A percentile compares a stretch with the other conserved stretches of the same genome.
These are phyloP conservation scores for Tolmerus cingulatus DNA, from an alignment of 2,888 invertebrate genomes.

Conservation along the genomic window DNA sequence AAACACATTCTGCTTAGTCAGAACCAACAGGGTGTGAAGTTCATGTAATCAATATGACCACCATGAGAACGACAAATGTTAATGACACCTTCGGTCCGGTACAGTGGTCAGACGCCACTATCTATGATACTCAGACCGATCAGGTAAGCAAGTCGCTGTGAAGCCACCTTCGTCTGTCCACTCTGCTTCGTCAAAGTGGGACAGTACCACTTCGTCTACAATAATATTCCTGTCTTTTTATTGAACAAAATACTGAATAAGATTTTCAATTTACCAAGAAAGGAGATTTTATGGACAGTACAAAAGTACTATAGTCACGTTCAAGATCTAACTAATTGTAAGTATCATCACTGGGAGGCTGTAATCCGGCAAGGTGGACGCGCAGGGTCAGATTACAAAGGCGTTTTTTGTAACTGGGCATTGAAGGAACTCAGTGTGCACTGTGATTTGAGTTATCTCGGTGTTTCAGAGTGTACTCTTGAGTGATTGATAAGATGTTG, in stretches of 20 bases:
- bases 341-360: background rate
- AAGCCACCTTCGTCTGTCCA: background rate
- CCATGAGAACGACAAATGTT: conserved; percentile 20
- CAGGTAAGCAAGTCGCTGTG: background rate
- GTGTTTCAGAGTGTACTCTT: background rate
- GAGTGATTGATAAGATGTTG: background rate
- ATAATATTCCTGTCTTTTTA: background rate
- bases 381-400: background rate
- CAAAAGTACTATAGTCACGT: background rate
- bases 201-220: background rate
- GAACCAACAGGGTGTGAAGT: conserved; percentile 35
- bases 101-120: conserved; percentile 16
- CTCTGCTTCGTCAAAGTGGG: background rate
- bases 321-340: background rate
- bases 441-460: background rate
- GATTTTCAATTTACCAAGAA: background rate
- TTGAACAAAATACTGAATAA: background rate
- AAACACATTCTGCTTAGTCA: background rate
- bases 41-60: conserved; percentile 25
- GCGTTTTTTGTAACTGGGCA: background rate
- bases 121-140: background rate
- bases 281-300: background rate
- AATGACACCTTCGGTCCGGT: conserved; percentile 29
- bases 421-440: background rate
- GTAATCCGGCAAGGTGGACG: background rate